A percentile compares a stretch with the other conserved stretches of the same genome.
phyloP scores from a whole-genome alignment of 2,113 vertebrate species.

The Puffinus mauretanicus region DNA sequence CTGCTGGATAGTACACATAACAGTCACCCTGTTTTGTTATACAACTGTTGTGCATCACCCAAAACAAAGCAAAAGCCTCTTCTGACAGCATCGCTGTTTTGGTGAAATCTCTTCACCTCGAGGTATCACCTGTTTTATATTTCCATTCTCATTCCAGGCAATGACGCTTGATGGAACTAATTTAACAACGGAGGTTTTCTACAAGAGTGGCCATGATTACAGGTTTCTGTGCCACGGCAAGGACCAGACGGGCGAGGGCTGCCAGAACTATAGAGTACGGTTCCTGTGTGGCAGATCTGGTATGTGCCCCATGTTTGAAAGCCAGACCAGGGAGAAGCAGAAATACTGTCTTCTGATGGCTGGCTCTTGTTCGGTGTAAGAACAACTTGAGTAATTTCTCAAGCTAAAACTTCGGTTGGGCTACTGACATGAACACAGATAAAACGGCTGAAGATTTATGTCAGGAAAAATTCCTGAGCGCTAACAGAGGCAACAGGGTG shows the following conservation, averaged over 20 bases:
- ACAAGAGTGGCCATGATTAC: slow-evolving; percentile 86
- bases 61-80: background rate
- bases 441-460: background rate
- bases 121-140: background rate
- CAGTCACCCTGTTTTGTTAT: background rate
- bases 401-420: background rate
- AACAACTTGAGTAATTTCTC: background rate
- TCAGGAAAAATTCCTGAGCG: background rate
- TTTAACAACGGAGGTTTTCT: slow-evolving; percentile 84
- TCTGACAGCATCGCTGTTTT: background rate
- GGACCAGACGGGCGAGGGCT: slow-evolving; percentile 79
- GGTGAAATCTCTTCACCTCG: background rate
- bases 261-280: slow-evolving; percentile 87
- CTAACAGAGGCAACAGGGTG: background rate
- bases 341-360: background rate
- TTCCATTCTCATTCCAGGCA: slow-evolving; percentile 73
- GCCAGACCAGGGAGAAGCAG: background rate
- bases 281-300: slow-evolving; percentile 94
- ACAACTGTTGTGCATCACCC: background rate
- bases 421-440: background rate
- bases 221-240: slow-evolving; percentile 88
- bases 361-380: background rate
- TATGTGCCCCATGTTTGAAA: slow-evolving; percentile 39
- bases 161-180: slow-evolving; percentile 78
- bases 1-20: background rate